These are phyloP conservation scores for Trematomus loennbergii DNA, from an alignment of 2,113 vertebrate genomes.

Conservation along the genomic window DNA sequence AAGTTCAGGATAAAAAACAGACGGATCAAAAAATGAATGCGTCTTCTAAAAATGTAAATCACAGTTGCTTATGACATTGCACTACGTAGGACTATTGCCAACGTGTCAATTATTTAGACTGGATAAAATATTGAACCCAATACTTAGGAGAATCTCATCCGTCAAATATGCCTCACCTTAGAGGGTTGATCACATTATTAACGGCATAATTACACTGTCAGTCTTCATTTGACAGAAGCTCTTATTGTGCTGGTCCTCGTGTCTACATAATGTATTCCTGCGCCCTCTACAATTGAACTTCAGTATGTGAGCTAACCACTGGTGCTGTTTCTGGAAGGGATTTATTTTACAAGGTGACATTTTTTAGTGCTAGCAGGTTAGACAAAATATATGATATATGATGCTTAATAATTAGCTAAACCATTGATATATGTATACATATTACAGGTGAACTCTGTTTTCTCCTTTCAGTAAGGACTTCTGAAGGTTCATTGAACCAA, in stretches of 20 bases:
- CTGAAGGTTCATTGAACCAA: conserved; percentile 27
- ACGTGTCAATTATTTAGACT: not conserved
- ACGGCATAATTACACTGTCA: not conserved
- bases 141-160: not conserved
- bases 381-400: conserved; percentile 15
- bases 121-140: not conserved
- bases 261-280: not conserved
- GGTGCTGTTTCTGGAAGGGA: not conserved
- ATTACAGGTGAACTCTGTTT: conserved; percentile 7
- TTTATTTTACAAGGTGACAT: not conserved
- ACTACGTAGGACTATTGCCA: not conserved
- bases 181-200: not conserved
- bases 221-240: conserved; percentile 9
- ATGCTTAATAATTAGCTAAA: conserved; percentile 17
- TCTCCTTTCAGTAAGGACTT: not conserved
- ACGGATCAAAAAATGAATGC: not conserved
- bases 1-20: conserved; percentile 8
- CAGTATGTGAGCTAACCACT: not conserved
- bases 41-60: not conserved
- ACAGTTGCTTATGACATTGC: not conserved
- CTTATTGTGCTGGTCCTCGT: not conserved
- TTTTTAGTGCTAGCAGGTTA: not conserved
- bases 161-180: not conserved
- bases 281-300: not conserved
- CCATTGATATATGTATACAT: not conserved